Evolutionary conservation across 2,888 invertebrate genomes (phyloP).

Genomic region (Prosopocoilus inquinatus): DNA sequence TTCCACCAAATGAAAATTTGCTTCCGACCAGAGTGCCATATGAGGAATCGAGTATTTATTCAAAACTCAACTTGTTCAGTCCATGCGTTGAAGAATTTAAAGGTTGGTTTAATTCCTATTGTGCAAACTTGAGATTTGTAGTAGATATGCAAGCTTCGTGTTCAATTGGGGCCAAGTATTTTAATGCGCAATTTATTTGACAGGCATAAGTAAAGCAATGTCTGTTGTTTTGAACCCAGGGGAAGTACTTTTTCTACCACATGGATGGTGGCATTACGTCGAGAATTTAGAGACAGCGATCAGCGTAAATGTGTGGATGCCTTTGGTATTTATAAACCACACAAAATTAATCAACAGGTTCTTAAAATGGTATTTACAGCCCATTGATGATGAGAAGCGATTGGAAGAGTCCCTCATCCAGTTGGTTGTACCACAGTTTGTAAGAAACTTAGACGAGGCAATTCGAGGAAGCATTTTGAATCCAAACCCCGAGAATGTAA

Average conservation of each 20-base stretch:
- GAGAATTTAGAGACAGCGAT: slow-evolving; percentile 75
- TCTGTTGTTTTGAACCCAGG: slow-evolving; percentile 74
- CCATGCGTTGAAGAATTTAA: slow-evolving; percentile 58
- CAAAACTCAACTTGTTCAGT: slow-evolving; percentile 75
- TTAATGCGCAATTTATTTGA: slow-evolving; percentile 7
- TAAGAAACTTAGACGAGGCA: slow-evolving; percentile 55
- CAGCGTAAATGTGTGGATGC: slow-evolving; percentile 69
- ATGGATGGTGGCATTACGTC: slow-evolving; percentile 97
- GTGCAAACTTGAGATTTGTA: too few relatives aligned
- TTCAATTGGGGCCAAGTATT: too few relatives aligned
- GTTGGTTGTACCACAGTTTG: slow-evolving; percentile 62
- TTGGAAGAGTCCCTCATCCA: slow-evolving; percentile 66
- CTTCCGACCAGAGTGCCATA: slow-evolving; percentile 86
- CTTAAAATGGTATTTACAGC: slow-evolving; percentile 33
- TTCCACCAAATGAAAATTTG: slow-evolving; percentile 74
- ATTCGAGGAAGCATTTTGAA: slow-evolving; percentile 59
- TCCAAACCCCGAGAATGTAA: slow-evolving; percentile 61
- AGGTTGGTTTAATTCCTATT: slow-evolving; percentile 41
- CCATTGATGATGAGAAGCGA: slow-evolving; percentile 54
- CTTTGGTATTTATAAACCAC: slow-evolving; percentile 55
- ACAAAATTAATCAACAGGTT: background rate
- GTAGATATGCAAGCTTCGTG: too few relatives aligned
- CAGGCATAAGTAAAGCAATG: slow-evolving; percentile 37
- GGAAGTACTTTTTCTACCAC: slow-evolving; percentile 85
- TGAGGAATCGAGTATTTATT: slow-evolving; percentile 95